Percentiles rank a stretch among this genome's conserved stretches.
Conservation (phyloP, 2,888 invertebrate genomes). For the Coremacera marginata region DNA sequence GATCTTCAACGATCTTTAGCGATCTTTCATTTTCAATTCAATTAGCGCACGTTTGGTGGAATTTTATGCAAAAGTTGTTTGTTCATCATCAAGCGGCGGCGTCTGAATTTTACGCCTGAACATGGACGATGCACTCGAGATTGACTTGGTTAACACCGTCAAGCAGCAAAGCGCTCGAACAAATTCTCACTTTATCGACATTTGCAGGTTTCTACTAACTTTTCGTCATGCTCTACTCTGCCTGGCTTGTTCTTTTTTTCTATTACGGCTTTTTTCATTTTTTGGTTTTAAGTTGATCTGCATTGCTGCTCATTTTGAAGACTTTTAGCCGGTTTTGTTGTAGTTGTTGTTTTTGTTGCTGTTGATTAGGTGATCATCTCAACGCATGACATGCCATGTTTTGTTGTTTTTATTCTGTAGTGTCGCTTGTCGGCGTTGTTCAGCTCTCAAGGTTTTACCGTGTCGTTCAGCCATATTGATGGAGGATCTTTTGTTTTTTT, state of each 20-base stretch:
- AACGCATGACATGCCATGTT: conserved; percentile 61
- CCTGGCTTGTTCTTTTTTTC: conserved; percentile 21
- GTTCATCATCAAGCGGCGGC: conserved; percentile 40
- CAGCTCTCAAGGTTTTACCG: conserved; percentile 34
- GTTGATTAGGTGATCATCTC: conserved; percentile 54
- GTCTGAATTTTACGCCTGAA: conserved; percentile 10
- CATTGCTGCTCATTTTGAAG: conserved; percentile 18
- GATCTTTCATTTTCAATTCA: conserved; percentile 58
- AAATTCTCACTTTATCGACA: conserved; percentile 15
- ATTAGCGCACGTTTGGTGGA: conserved; percentile 54
- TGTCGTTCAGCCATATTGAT: conserved; percentile 33
- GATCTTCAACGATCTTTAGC: conserved; percentile 47
- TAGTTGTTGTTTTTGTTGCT: conserved; percentile 35
- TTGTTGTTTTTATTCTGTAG: conserved; percentile 48
- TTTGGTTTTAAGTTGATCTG: conserved; percentile 18
- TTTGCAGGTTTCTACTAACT: conserved; percentile 28
- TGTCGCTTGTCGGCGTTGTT: conserved; percentile 49
- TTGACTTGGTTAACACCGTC: too few relatives aligned
- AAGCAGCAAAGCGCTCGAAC: not conserved
- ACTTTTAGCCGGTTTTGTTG: not conserved
- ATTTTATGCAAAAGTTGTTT: conserved; percentile 55
- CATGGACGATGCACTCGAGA: too few relatives aligned
- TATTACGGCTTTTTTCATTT: conserved; percentile 33
- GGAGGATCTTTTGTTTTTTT: not conserved
- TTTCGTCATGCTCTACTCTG: not conserved